Conservation (phyloP, 2,888 invertebrate species). For the Neoascia interrupta region DNA sequence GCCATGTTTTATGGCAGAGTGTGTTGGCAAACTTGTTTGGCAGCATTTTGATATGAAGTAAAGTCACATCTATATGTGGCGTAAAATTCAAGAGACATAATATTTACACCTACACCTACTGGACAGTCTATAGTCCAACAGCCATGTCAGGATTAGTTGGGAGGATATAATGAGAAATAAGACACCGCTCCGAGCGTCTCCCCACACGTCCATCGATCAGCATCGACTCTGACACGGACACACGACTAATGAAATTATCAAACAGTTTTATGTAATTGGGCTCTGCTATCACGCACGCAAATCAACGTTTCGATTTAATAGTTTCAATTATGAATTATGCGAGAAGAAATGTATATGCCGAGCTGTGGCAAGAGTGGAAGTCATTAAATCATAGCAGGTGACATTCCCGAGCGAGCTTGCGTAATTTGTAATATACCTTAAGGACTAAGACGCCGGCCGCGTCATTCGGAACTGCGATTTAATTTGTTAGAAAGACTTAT, state of each 20-base stretch:
- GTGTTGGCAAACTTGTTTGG: conserved; percentile 47
- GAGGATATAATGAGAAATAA: conserved; percentile 48
- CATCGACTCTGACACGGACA: conserved; percentile 9
- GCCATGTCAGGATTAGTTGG: conserved; percentile 51
- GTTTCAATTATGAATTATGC: conserved; percentile 69
- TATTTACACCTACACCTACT: conserved; percentile 27
- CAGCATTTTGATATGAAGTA: conserved; percentile 38
- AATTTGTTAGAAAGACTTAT: conserved; percentile 6
- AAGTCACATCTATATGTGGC: conserved; percentile 40
- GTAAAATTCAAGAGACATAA: conserved; percentile 23
- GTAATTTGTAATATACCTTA: conserved; percentile 29
- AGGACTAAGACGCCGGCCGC: background rate
- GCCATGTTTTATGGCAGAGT: conserved; percentile 44
- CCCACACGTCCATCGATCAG: background rate
- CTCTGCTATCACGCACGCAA: conserved; percentile 57
- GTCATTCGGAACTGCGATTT: background rate
- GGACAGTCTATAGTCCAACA: conserved; percentile 25
- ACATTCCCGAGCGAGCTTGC: conserved; percentile 37
- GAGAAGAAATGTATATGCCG: conserved; percentile 40
- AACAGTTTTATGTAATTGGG: conserved; percentile 67
- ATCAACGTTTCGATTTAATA: conserved; percentile 67
- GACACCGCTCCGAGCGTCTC: conserved; percentile 14
- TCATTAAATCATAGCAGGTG: conserved; percentile 60
- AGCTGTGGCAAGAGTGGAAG: conserved; percentile 40
- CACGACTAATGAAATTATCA: conserved; percentile 62